These are phyloP conservation scores for Anagyrus pseudococci DNA, from an alignment of 2,888 invertebrate genomes.

Conservation along the genomic window DNA sequence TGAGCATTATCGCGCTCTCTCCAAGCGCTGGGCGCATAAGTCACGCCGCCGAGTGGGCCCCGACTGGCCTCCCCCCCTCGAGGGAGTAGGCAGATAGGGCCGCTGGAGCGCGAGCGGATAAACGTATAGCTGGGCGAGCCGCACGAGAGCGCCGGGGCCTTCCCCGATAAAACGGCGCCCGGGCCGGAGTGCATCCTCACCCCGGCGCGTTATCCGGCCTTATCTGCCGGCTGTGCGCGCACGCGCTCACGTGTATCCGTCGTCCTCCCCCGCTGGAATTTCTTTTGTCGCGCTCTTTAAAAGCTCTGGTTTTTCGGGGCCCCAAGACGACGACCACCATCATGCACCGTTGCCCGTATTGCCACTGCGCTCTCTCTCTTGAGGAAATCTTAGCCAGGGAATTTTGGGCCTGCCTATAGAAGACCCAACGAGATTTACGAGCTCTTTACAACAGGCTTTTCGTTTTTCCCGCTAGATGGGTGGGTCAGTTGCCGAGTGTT, in stretches of 20 bases:
- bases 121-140: too few species aligned
- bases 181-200: background rate
- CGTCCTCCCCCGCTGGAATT: constrained; percentile 20
- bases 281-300: constrained; percentile 35
- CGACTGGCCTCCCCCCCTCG: too few species aligned
- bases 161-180: background rate
- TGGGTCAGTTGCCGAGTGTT: background rate
- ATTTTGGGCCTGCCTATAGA: constrained; percentile 6
- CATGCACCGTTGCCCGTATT: background rate
- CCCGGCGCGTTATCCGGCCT: background rate
- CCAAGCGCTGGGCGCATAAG: too few species aligned
- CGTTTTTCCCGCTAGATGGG: too few species aligned
- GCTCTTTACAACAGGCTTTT: too few species aligned
- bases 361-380: too few species aligned
- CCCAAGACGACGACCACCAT: too few species aligned
- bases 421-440: constrained; percentile 38
- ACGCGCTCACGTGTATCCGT: background rate
- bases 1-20: constrained; percentile 26
- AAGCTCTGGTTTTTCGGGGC: constrained; percentile 21
- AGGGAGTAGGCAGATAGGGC: too few species aligned
- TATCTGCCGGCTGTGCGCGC: constrained; percentile 9
- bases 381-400: constrained; percentile 13
- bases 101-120: too few species aligned
- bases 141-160: too few species aligned
- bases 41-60: too few species aligned